Base-by-base conservation (phyloP, 2,113 vertebrate genomes). In the Poecilia latipinna region DNA sequence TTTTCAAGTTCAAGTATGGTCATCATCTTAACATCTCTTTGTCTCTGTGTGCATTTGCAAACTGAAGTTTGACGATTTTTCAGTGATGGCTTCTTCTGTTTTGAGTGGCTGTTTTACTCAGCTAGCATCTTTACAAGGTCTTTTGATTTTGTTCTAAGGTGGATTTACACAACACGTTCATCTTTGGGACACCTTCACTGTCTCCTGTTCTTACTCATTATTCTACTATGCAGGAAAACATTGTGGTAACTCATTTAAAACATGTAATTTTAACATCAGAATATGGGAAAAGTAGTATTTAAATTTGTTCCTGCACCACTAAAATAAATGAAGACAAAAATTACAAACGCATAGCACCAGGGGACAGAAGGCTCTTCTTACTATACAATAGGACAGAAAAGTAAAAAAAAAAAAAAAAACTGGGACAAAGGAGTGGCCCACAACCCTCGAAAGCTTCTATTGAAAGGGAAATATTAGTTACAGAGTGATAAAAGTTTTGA, bases 361-460 rank as follows among this genome's bases (percentile, higher is more conserved):
- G 51, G 24, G 31, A 69, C 19, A 69, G 24, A 48, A 71, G 66
- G 66, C 15, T 10, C 28, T n/a, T 37, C 10, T 13, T 7, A 0
- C 26, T 19, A 15, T 61, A 11, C 64, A 29, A 8, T 8, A 2
- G 63, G 4, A 6, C 31, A 79, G 63, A 75, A 73, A 78, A 76
- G 61, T 69, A 76, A 32, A 76, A 8, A 32, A 85, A 81, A 76
- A 57, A 73, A 75, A 32, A 76, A 32, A 32, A 85, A 81, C 77
- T 79, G 61, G 69, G 62, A 39, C 74, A 28, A 62, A 82, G 84
- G 90, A 87, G 82, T 66, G 79, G 79, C 60, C 37, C 19, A 8
- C 51, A 64, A 51, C 22, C 62, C 12, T 39, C 28, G 15, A 81
- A 31, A 61, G 13, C 62, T 15, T n/a, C 68, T 32, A 51, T 4